Conservation (phyloP, 2,113 vertebrate genomes). For the Holacanthus passer region DNA sequence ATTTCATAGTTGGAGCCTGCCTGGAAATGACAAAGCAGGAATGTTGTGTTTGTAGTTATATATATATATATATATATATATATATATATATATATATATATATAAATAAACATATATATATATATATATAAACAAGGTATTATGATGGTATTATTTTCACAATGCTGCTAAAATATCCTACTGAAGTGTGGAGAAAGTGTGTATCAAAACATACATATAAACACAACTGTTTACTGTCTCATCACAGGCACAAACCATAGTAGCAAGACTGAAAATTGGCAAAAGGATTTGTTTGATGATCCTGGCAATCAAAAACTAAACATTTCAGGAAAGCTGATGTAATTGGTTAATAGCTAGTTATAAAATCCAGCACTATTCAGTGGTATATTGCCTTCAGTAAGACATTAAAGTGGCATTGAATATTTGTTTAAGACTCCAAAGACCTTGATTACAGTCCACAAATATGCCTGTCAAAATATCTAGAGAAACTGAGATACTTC, state of each 20-base stretch:
- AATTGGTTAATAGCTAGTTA: slow-evolving; percentile 37
- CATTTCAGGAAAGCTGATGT: background rate
- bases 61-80: too few species aligned
- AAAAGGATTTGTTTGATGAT: slow-evolving; percentile 1
- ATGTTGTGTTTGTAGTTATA: slow-evolving; percentile 7
- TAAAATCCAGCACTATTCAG: slow-evolving; percentile 21
- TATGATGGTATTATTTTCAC: background rate
- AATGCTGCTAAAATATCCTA: background rate
- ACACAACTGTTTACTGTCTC: slow-evolving; percentile 3
- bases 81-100: too few species aligned
- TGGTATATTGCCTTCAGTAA: background rate
- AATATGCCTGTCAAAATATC: slow-evolving; percentile 31
- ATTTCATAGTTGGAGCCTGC: background rate
- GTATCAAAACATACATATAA: background rate
- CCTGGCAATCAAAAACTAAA: background rate
- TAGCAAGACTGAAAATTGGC: background rate
- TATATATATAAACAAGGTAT: slow-evolving; percentile 11
- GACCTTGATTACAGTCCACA: slow-evolving; percentile 14
- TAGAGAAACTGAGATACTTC: background rate
- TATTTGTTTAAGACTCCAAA: slow-evolving; percentile 2
- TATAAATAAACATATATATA: too few species aligned
- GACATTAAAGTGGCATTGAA: slow-evolving; percentile 1
- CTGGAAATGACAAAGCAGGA: slow-evolving; percentile 17
- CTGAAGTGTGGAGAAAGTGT: background rate
- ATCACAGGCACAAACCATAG: background rate